Conservation (phyloP, 2,888 invertebrate species). For the Drosophila nigricruria region DNA sequence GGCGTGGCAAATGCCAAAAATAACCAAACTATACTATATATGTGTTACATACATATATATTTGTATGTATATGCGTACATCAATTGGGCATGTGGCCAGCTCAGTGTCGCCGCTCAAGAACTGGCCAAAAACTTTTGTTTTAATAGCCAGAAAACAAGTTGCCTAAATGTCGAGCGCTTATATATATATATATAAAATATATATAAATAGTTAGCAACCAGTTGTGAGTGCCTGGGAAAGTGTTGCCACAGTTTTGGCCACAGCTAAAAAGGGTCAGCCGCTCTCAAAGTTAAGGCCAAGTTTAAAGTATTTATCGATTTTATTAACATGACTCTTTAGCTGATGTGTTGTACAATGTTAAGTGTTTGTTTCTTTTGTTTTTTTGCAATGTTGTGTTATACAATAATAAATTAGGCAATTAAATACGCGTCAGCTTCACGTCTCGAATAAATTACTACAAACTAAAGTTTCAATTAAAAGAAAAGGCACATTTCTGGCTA, state of each 20-base stretch:
- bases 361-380: background rate
- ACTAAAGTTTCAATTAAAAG: slow-evolving; percentile 71
- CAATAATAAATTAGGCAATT: slow-evolving; percentile 48
- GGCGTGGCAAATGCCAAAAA: slow-evolving; percentile 28
- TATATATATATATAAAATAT: background rate
- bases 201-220: slow-evolving; percentile 47
- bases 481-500: slow-evolving; percentile 79
- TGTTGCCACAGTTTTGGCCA: slow-evolving; percentile 40
- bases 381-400: slow-evolving; percentile 28
- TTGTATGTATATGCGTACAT: background rate
- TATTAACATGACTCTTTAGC: slow-evolving; percentile 66
- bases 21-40: slow-evolving; percentile 13
- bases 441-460: slow-evolving; percentile 81
- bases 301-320: slow-evolving; percentile 53
- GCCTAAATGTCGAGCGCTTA: slow-evolving; percentile 30
- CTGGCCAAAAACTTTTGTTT: slow-evolving; percentile 54
- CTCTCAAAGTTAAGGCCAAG: slow-evolving; percentile 5
- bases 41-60: background rate
- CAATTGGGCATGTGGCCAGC: slow-evolving; percentile 18
- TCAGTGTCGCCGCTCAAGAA: slow-evolving; percentile 34
- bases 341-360: slow-evolving; percentile 34
- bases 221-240: slow-evolving; percentile 51
- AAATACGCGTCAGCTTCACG: slow-evolving; percentile 58
- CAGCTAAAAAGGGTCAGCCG: background rate
- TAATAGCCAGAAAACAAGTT: slow-evolving; percentile 63